Percentiles rank a stretch among this genome's conserved stretches.
Conservation (phyloP, 2,797 vertebrate species). For the Clarias fuscus region DNA sequence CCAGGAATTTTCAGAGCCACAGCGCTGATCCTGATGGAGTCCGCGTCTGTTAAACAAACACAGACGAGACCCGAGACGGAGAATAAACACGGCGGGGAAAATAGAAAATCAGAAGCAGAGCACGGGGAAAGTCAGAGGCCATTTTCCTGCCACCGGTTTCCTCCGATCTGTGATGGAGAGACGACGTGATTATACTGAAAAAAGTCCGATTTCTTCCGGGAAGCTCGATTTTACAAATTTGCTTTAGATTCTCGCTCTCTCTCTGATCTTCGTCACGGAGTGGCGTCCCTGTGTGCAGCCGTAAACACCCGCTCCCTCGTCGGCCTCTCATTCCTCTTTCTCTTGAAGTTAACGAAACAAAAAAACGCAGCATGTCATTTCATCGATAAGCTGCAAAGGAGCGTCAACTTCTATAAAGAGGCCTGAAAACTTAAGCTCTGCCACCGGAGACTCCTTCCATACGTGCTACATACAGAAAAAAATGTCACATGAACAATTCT, state of each 20-base stretch:
- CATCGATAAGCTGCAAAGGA: not conserved
- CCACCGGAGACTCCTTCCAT: not conserved
- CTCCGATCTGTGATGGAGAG: not conserved
- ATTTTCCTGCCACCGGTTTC: not conserved
- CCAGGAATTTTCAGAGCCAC: constrained; percentile 42
- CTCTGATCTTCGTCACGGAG: not conserved
- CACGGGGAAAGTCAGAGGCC: constrained; percentile 7
- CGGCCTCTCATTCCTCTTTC: not conserved
- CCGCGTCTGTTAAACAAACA: constrained; percentile 54
- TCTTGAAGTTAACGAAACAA: not conserved
- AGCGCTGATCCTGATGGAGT: constrained; percentile 33
- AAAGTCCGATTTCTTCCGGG: no score
- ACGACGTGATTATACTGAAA: not conserved
- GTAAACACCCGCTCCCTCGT: not conserved
- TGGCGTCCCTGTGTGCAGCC: not conserved
- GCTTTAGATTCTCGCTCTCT: not conserved
- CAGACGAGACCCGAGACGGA: constrained; percentile 40
- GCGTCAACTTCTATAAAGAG: not conserved
- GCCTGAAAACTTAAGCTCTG: not conserved
- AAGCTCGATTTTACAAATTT: not conserved
- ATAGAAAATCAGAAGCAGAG: constrained; percentile 47
- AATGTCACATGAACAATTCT: not conserved
- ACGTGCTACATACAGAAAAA: not conserved
- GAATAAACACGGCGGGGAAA: constrained; percentile 25
- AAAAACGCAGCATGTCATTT: not conserved